Evolutionary conservation across 2,888 invertebrate species (phyloP).

Genomic region (Empis livida): DNA sequence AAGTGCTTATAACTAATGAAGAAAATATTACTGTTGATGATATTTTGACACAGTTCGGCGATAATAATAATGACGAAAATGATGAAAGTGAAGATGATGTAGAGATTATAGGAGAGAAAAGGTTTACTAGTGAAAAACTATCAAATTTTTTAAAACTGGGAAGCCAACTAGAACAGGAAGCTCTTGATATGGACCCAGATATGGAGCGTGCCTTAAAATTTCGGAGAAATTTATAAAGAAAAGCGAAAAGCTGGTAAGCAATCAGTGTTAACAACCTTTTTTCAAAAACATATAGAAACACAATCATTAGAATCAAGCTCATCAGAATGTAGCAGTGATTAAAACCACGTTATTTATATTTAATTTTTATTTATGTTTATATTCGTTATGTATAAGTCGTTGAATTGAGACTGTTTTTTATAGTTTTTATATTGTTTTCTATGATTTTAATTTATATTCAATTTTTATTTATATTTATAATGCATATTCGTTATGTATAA

Average conservation of each 20-base stretch:
- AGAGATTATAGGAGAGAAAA: conserved; percentile 1
- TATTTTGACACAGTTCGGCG: neutral
- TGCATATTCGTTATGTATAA: no score
- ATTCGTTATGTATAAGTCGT: neutral
- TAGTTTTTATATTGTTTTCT: neutral
- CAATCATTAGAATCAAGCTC: neutral
- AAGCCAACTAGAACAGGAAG: conserved; percentile 3
- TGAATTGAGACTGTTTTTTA: conserved; percentile 1
- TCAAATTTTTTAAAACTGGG: conserved; percentile 3
- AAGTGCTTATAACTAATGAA: conserved; percentile 9
- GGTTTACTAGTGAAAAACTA: neutral
- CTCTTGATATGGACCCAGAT: conserved; percentile 1
- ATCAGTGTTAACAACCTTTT: neutral
- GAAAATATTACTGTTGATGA: conserved; percentile 5
- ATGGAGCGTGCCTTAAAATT: conserved; percentile 3
- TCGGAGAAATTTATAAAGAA: neutral
- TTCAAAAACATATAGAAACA: neutral
- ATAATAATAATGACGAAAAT: no score
- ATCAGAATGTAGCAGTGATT: neutral
- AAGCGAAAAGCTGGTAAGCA: neutral
- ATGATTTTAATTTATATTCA: no score
- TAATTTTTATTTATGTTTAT: neutral
- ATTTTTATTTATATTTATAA: no score
- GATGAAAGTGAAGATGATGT: neutral
- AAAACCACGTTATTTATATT: neutral